phyloP scores from a whole-genome alignment of 1,140 invertebrate species.

The Caenorhabditis remanei region DNA sequence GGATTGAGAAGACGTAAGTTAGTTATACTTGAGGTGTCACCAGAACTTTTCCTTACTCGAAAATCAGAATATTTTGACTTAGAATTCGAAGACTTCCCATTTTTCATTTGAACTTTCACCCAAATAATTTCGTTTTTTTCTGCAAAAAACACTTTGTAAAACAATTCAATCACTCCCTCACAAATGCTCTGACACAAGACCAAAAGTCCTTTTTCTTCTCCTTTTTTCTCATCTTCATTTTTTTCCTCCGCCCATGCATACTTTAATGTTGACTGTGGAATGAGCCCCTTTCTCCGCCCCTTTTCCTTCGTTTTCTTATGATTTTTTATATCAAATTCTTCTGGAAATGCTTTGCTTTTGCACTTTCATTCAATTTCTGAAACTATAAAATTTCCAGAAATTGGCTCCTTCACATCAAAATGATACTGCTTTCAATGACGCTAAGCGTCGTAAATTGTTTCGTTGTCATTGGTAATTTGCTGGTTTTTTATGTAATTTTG shows the following conservation, averaged over 20 bases:
- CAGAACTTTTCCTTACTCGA: background rate
- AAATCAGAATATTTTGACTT: slow-evolving; percentile 1
- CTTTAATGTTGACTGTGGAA: slow-evolving; percentile 40
- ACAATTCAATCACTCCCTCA: slow-evolving; percentile 33
- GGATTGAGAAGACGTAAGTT: background rate
- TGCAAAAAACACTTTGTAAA: background rate
- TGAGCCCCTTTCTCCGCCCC: slow-evolving; percentile 1
- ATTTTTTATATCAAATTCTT: slow-evolving; percentile 13
- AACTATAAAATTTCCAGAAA: background rate
- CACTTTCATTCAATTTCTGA: background rate
- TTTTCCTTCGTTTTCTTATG: background rate
- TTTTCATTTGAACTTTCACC: background rate
- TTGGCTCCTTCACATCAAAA: background rate
- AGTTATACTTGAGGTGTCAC: background rate
- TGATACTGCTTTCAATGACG: slow-evolving; percentile 38
- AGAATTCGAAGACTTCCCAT: background rate
- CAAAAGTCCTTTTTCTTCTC: slow-evolving; percentile 29
- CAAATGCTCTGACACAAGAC: background rate
- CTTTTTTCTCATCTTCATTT: background rate
- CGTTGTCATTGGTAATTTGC: slow-evolving; percentile 76
- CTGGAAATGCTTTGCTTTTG: background rate
- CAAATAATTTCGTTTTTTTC: background rate
- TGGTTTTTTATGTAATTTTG: slow-evolving; percentile 75
- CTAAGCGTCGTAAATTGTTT: slow-evolving; percentile 74
- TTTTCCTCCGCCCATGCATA: slow-evolving; percentile 35